Base-by-base conservation (phyloP, 2,797 vertebrate species). In the Scomberomorus guttatus region DNA sequence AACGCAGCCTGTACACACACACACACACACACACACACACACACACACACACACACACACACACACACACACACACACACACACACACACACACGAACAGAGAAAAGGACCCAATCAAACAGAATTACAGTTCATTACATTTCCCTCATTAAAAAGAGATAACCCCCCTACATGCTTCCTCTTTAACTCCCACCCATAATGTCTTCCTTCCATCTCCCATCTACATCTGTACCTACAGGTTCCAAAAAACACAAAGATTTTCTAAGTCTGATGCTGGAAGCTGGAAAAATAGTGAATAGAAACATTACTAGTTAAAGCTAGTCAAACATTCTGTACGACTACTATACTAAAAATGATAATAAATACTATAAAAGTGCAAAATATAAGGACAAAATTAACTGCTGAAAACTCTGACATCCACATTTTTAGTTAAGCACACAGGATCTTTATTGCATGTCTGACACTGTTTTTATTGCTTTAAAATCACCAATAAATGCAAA, bases 1-100 rank as follows among this genome's bases (percentile, higher is more conserved):
- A 99, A 99, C 2, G 98, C 98, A 84, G 98, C 97, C 98, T 99
- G 87, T 56, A 90, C 74, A 75, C 75, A 79, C 61, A 83, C 32
- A 77, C 54, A 51, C 39, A 66, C 62, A 83, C 60, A 75, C 60
- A 82, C 62, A 85, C 62, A 71, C 65, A 70, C 59, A 78, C 57
- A 76, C 17, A 79, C 2, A 59, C 22, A 68, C 61, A 90, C 75
- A 71, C 80, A 77, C 59, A 74, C 57, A 90, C 74, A 75, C 75
- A 79, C 62, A 83, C 32, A 77, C 54, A 51, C 42, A 66, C 63
- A 83, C 61, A 75, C 60, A 82, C 62, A 85, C 62, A 71, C 65
- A 71, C 59, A 79, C 58, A 76, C 65, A 71, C 59, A 79, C 58
- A 76, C 4, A 75, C 0, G 70, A 18, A 80, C 0, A 81, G 2